Base-by-base conservation (phyloP, 2,888 invertebrate genomes). In the Ectemnius lituratus region DNA sequence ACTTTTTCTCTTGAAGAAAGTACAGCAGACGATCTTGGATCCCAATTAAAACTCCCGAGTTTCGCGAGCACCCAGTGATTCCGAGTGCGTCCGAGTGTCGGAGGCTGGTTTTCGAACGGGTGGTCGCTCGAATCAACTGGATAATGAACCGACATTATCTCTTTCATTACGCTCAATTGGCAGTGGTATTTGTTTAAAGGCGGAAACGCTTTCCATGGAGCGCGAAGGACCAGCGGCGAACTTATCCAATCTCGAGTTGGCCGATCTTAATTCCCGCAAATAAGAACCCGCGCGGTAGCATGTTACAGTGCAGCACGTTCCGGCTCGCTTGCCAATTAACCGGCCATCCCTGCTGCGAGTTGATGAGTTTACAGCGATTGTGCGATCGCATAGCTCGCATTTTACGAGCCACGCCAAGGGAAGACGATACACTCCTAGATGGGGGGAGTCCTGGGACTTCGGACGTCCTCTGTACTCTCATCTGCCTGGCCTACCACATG, bases 141-240 rank as follows among this genome's bases (percentile, higher is more conserved):
- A 73, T 69, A 72, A 81, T 69, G 73, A 62, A 56, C 66, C 56
- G 71, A 68, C 65, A 74, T 76, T 76, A 79, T 69, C 37, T 52
- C 72, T 37, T 73, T 57, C 61, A 74, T 79, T 74, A 69, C 20
- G 61, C 2, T 16, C 70, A 76, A 81, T 81, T 81, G 79, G 65
- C 81, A 67, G 16, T 71, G 69, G 70, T 64, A 58, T 37, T 65
- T 62, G 58, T 60, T 64, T 61, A 47, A 61, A 58, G 45, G 63
- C 72, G 79, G 73, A 81, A 76, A 79, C 70, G 65, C 18, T 78
- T 75, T 79, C 66, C 66, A 58, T 28, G 72, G 63, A 62, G 76
- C 72, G 63, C 61, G 62, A 65, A 60, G 67, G 66, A 62, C 58
- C 67, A 47, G 20, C 16, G 37, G 20, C 58, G 46, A 45, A 49